Conservation (phyloP, 1,140 invertebrate genomes). For the Phortica variegata region DNA sequence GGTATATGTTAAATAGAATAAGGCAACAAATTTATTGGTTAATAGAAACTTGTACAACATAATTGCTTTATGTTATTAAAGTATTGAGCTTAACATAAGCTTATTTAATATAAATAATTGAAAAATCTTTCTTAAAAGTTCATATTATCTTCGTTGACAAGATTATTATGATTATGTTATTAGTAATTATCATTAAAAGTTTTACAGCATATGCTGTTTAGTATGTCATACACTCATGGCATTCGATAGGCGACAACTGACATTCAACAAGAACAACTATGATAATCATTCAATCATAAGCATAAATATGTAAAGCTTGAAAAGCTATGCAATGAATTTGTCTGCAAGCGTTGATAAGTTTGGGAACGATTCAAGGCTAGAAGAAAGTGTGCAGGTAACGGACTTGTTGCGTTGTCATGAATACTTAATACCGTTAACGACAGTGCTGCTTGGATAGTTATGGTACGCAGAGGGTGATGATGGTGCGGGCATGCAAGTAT, state of each 20-base stretch:
- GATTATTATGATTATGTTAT: too few species aligned
- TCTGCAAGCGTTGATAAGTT: conserved; percentile 14
- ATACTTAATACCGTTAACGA: conserved; percentile 1
- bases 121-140: too few species aligned
- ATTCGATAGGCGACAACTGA: too few species aligned
- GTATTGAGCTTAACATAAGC: too few species aligned
- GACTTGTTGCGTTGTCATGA: conserved; percentile 15
- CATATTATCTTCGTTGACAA: too few species aligned
- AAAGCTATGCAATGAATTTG: conserved; percentile 4
- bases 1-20: neutral
- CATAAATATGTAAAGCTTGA: conserved; percentile 21
- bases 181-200: too few species aligned
- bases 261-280: neutral
- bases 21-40: neutral
- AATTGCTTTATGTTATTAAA: too few species aligned
- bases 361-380: too few species aligned
- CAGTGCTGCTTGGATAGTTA: conserved; percentile 3
- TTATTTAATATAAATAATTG: too few species aligned
- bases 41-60: too few species aligned
- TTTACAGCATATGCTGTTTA: too few species aligned
- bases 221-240: too few species aligned
- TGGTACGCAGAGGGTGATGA: conserved; percentile 2
- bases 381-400: conserved; percentile 9
- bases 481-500: conserved; percentile 8
- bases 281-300: conserved; percentile 18